A percentile compares a stretch with the other conserved stretches of the same genome.
Conservation (phyloP, 1,140 invertebrate species). For the Nixonia krombeini region DNA sequence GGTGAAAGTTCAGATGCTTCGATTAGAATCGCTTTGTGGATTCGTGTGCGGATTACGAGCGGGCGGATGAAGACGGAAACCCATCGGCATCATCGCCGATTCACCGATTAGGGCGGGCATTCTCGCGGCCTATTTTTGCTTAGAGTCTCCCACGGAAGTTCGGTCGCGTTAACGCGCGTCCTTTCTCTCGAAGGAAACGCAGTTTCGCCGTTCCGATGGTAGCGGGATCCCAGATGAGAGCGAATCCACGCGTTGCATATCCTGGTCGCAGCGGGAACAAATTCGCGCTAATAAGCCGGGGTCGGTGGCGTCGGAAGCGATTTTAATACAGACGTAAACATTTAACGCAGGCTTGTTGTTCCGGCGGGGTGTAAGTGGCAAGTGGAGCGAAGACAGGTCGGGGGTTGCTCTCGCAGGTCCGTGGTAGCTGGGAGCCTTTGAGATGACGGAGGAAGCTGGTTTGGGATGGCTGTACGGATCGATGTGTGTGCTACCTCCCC, state of each 20-base stretch:
- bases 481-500: conserved; percentile 62
- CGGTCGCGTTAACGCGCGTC: no score
- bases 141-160: no score
- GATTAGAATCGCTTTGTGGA: no score
- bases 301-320: no score
- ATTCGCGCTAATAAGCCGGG: no score
- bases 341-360: conserved; percentile 46
- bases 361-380: conserved; percentile 33
- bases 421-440: conserved; percentile 51
- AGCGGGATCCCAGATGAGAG: not conserved
- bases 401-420: conserved; percentile 37
- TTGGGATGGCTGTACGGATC: conserved; percentile 57
- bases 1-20: conserved; percentile 63
- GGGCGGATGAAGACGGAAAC: conserved; percentile 4
- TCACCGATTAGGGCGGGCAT: no score
- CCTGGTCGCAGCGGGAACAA: no score
- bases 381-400: conserved; percentile 21
- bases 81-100: conserved; percentile 9
- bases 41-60: conserved; percentile 8
- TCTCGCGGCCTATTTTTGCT: no score
- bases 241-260: no score
- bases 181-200: no score
- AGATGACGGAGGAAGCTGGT: conserved; percentile 61
- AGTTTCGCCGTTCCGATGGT: no score
- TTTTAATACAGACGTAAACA: conserved; percentile 58